These are phyloP conservation scores for Chymomyza amoena DNA, from an alignment of 2,888 invertebrate genomes.

Conservation along the genomic window DNA sequence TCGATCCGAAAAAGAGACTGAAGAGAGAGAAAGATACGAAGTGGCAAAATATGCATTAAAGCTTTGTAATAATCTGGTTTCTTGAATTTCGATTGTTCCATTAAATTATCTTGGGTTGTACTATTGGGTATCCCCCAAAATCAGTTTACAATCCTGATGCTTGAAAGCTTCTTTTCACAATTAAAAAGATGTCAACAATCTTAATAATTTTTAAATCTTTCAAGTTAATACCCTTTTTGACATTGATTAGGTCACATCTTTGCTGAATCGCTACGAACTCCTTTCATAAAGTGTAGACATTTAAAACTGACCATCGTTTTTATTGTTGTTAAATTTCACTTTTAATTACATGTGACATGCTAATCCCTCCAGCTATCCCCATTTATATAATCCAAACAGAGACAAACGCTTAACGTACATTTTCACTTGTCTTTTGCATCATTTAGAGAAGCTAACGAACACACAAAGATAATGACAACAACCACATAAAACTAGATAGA, in stretches of 20 bases:
- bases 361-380: constrained; percentile 48
- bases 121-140: too few relatives aligned
- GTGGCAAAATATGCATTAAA: too few relatives aligned
- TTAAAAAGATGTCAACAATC: too few relatives aligned
- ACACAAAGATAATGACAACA: neutral
- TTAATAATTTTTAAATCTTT: too few relatives aligned
- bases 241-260: neutral
- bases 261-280: constrained; percentile 14
- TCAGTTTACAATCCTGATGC: too few relatives aligned
- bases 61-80: too few relatives aligned
- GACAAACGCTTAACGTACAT: constrained; percentile 59
- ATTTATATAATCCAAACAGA: constrained; percentile 42
- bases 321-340: constrained; percentile 58
- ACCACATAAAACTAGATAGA: neutral
- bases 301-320: neutral
- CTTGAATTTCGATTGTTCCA: too few relatives aligned
- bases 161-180: too few relatives aligned
- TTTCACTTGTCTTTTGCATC: constrained; percentile 71
- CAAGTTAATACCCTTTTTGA: neutral
- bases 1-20: too few relatives aligned
- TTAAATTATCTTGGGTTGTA: too few relatives aligned
- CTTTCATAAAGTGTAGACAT: neutral
- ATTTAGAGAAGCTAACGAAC: constrained; percentile 48
- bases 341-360: constrained; percentile 53
- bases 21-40: too few relatives aligned